Conservation (phyloP, 2,888 invertebrate genomes). For the Choreutis nemorana region DNA sequence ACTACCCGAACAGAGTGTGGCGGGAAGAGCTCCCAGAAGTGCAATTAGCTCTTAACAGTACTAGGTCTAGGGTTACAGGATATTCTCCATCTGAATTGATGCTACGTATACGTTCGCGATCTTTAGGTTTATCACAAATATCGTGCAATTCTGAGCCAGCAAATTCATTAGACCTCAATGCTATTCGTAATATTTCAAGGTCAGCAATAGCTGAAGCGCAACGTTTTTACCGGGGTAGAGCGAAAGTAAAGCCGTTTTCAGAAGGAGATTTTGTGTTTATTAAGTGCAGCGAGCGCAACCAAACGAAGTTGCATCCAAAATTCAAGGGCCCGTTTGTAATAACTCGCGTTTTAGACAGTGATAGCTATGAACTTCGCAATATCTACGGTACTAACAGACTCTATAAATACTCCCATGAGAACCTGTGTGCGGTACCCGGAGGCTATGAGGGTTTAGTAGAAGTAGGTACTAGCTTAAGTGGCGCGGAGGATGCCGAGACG, state of each 20-base stretch:
- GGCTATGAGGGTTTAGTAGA: slow-evolving; percentile 11
- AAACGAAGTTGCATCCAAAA: too few relatives aligned
- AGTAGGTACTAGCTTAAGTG: slow-evolving; percentile 5
- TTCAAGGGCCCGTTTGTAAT: slow-evolving; percentile 11
- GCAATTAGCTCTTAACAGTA: slow-evolving; percentile 15
- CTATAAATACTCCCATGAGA: too few relatives aligned
- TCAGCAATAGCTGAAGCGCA: too few relatives aligned
- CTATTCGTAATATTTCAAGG: too few relatives aligned
- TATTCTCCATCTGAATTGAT: too few relatives aligned
- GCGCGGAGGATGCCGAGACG: slow-evolving; percentile 9
- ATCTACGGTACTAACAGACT: too few relatives aligned
- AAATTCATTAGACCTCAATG: too few relatives aligned
- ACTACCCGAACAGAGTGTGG: slow-evolving; percentile 10
- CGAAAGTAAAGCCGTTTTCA: slow-evolving; percentile 8
- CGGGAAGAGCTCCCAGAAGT: slow-evolving; percentile 11
- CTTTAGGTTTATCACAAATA: too few relatives aligned
- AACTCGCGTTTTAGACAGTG: slow-evolving; percentile 9
- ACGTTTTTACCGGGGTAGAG: slow-evolving; percentile 9
- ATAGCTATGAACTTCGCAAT: slow-evolving; percentile 10
- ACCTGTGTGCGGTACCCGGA: slow-evolving; percentile 11
- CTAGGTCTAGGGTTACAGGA: too few relatives aligned
- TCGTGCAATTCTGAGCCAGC: too few relatives aligned
- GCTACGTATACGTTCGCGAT: too few relatives aligned
- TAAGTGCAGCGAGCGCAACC: slow-evolving; percentile 13
- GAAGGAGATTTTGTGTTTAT: slow-evolving; percentile 13